A percentile compares a stretch with the other conserved stretches of the same genome.
phyloP scores from a whole-genome alignment of 2,113 vertebrate species.

The Gopherus flavomarginatus region DNA sequence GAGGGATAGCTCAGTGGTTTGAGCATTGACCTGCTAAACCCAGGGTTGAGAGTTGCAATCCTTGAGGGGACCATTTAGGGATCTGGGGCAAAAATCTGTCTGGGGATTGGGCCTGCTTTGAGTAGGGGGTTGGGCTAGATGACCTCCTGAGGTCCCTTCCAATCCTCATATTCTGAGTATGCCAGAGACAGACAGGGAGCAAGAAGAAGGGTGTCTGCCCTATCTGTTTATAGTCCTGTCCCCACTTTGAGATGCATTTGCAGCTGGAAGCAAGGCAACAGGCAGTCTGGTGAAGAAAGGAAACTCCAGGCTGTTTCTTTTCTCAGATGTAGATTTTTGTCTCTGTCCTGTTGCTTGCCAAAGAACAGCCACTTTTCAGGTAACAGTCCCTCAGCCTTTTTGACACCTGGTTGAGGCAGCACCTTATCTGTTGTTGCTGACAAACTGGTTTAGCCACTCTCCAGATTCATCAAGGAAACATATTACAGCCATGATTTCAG shows the following conservation, averaged over 20 bases:
- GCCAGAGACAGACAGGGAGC: not conserved
- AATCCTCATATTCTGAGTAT: not conserved
- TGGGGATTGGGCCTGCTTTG: too few species aligned
- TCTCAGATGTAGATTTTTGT: not conserved
- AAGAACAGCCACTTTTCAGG: not conserved
- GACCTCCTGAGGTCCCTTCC: too few species aligned
- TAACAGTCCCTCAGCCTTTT: not conserved
- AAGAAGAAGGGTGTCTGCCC: not conserved
- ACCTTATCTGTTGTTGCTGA: not conserved
- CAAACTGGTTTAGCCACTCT: not conserved
- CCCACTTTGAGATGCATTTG: not conserved
- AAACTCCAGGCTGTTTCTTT: not conserved
- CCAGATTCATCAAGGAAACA: not conserved
- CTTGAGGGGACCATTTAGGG: too few species aligned
- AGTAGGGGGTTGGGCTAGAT: too few species aligned
- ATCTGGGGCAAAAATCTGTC: too few species aligned
- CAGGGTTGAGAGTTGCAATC: too few species aligned
- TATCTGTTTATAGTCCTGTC: not conserved
- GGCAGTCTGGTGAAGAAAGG: not conserved
- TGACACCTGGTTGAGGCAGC: not conserved
- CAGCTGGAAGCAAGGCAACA: not conserved
- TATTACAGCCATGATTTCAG: not conserved
- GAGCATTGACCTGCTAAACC: too few species aligned
- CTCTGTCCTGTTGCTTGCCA: too few species aligned
- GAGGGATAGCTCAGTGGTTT: too few species aligned